Evolutionary conservation across 2,888 invertebrate genomes (phyloP).

Genomic region (Aphidoletes aphidimyza): DNA sequence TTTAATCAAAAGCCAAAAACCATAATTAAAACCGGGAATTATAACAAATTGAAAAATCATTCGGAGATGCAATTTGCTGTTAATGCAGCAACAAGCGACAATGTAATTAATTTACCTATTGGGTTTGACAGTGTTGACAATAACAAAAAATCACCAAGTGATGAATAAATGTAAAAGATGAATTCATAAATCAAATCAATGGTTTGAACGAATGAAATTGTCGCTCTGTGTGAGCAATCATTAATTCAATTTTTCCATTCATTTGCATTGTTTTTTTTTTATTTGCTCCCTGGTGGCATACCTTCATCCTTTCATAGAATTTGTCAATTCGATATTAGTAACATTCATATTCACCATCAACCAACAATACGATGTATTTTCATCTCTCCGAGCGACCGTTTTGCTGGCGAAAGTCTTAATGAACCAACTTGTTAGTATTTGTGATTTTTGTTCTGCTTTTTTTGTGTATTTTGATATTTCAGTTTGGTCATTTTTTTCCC

Average conservation of each 20-base stretch:
- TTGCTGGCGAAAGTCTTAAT: background rate
- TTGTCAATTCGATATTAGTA: slow-evolving; percentile 2
- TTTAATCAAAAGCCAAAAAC: background rate
- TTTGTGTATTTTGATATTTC: background rate
- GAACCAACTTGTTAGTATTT: slow-evolving; percentile 53
- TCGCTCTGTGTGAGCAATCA: slow-evolving; percentile 12
- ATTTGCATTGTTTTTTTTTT: background rate
- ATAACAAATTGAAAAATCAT: background rate
- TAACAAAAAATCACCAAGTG: slow-evolving; percentile 33
- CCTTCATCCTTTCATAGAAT: background rate
- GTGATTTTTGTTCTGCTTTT: slow-evolving; percentile 30
- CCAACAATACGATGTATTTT: slow-evolving; percentile 2
- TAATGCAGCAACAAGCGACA: background rate
- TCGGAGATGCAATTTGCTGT: slow-evolving; percentile 13
- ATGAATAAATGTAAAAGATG: slow-evolving; percentile 46
- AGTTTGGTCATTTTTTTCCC: background rate
- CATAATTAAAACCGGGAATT: background rate
- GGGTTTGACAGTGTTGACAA: background rate
- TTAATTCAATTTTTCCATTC: slow-evolving; percentile 45
- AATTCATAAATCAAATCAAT: slow-evolving; percentile 43
- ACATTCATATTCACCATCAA: slow-evolving; percentile 12
- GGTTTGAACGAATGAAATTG: background rate
- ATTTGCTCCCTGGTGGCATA: background rate
- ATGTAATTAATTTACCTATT: slow-evolving; percentile 32
- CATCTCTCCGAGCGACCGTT: background rate